Percentiles rank a stretch among this genome's conserved stretches.
Conservation (phyloP, 2,113 vertebrate species). For the Vanacampus margaritifer region DNA sequence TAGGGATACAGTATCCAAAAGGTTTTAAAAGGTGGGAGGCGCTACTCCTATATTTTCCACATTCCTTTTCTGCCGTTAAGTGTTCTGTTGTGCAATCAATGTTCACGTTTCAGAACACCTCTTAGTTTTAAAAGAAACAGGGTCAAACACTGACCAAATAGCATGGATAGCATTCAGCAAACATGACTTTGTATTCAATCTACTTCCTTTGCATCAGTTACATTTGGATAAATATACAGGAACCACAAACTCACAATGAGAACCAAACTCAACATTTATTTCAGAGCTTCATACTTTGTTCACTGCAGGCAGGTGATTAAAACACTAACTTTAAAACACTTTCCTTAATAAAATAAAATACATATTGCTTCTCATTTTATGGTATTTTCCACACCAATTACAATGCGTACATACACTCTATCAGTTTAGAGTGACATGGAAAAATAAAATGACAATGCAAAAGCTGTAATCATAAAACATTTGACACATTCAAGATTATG, state of each 20-base stretch:
- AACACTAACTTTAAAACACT: slow-evolving; percentile 2
- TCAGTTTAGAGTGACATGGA: slow-evolving; percentile 14
- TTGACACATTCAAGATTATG: not conserved
- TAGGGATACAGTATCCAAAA: not conserved
- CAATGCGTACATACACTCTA: too few relatives aligned
- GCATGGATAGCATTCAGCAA: not conserved
- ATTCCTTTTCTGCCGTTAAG: not conserved
- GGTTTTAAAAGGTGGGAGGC: not conserved
- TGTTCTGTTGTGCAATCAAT: not conserved
- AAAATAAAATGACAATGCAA: not conserved
- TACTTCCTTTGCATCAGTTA: not conserved
- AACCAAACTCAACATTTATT: slow-evolving; percentile 27
- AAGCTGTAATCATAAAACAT: slow-evolving; percentile 20
- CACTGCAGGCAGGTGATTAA: slow-evolving; percentile 15
- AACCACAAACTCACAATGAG: not conserved
- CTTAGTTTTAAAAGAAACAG: not conserved
- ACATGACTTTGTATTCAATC: not conserved
- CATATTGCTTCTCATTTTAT: too few relatives aligned
- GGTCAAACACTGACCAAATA: not conserved
- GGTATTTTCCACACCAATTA: too few relatives aligned
- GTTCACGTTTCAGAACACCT: not conserved
- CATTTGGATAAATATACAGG: not conserved
- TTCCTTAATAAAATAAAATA: not conserved
- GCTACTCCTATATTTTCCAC: not conserved
- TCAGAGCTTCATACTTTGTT: slow-evolving; percentile 17